Conservation (phyloP, 1,140 invertebrate genomes). For the Bathynomus jamesi region DNA sequence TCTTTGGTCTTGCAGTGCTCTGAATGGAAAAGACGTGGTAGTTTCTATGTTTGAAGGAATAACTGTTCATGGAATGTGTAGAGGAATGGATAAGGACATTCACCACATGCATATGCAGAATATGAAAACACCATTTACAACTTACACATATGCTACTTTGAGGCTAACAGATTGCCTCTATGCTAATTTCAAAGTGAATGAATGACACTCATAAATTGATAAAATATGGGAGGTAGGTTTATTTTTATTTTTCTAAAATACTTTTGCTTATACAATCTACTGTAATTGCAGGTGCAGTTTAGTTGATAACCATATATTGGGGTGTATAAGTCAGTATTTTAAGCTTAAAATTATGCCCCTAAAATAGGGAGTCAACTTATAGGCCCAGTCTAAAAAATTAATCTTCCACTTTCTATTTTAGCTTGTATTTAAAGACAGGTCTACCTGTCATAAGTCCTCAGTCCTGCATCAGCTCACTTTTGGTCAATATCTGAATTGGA, state of each 20-base stretch:
- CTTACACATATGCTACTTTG: constrained; percentile 6
- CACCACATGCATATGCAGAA: constrained; percentile 8
- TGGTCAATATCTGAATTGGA: too few relatives aligned
- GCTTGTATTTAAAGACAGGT: too few relatives aligned
- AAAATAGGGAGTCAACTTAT: too few relatives aligned
- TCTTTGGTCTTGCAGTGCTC: constrained; percentile 2
- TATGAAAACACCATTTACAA: constrained; percentile 6
- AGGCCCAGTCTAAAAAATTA: too few relatives aligned
- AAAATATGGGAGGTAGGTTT: not conserved
- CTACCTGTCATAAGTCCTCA: too few relatives aligned
- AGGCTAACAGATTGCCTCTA: constrained; percentile 9
- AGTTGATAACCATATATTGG: not conserved
- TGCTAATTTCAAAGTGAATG: not conserved
- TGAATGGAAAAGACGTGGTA: constrained; percentile 4
- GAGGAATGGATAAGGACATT: constrained; percentile 14
- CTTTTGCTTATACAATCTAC: not conserved
- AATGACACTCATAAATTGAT: not conserved
- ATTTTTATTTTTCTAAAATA: not conserved
- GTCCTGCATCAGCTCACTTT: too few relatives aligned
- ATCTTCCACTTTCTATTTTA: too few relatives aligned
- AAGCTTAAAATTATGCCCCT: too few relatives aligned
- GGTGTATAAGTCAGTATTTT: too few relatives aligned
- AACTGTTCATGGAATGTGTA: not conserved
- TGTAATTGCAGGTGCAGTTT: not conserved
- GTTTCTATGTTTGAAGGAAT: constrained; percentile 11